phyloP scores from a whole-genome alignment of 2,797 vertebrate species.

The Sternotherus odoratus region DNA sequence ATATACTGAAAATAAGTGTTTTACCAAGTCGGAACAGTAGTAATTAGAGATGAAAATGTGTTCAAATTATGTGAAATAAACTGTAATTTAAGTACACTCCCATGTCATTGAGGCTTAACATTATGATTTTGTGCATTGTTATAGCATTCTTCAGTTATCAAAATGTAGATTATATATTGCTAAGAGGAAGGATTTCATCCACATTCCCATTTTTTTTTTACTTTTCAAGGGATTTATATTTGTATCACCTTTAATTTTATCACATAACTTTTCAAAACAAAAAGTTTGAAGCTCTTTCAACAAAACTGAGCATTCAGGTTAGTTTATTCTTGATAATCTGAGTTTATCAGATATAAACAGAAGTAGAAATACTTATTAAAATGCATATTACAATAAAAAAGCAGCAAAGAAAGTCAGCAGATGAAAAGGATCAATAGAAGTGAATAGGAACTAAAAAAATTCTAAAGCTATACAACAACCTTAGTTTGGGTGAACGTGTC shows the following conservation, averaged over 20 bases:
- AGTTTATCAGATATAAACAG: not conserved
- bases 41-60: conserved; percentile 14
- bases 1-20: conserved; percentile 6
- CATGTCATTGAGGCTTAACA: conserved; percentile 15
- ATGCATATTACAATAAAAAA: not conserved
- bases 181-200: not conserved
- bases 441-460: not conserved
- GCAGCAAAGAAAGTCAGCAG: not conserved
- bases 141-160: not conserved
- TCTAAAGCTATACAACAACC: not conserved
- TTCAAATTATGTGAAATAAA: not conserved
- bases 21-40: conserved; percentile 8
- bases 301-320: not conserved
- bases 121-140: not conserved
- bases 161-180: not conserved
- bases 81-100: conserved; percentile 19
- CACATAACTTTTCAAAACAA: not conserved
- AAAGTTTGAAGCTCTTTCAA: not conserved
- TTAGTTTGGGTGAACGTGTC: not conserved
- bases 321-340: not conserved
- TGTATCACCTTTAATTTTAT: not conserved
- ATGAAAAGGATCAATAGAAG: not conserved
- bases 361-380: not conserved
- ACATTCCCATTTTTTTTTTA: not conserved
- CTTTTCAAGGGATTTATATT: not conserved